Evolutionary conservation across 2,888 invertebrate species (phyloP).

Genomic region (Drosophila mimetica): DNA sequence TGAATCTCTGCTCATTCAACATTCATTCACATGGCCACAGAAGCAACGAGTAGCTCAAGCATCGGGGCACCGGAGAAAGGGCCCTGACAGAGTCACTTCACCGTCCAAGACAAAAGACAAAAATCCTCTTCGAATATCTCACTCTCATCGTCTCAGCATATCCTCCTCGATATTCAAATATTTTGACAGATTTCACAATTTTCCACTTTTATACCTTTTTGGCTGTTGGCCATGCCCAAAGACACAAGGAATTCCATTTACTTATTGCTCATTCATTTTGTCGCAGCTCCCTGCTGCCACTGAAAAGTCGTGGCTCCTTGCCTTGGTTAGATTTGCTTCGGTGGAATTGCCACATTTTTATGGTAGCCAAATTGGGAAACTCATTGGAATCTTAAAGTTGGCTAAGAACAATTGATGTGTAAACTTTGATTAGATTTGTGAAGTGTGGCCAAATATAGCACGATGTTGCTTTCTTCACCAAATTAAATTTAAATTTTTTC

Average conservation of each 20-base stretch:
- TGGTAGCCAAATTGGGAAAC: slow-evolving; percentile 14
- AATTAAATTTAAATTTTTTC: too few species aligned
- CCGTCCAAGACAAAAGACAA: slow-evolving; percentile 18
- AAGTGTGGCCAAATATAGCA: slow-evolving; percentile 1
- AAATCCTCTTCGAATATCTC: slow-evolving; percentile 10
- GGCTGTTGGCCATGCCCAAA: slow-evolving; percentile 53
- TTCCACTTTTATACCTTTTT: slow-evolving; percentile 76
- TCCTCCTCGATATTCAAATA: slow-evolving; percentile 72
- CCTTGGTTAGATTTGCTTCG: neutral
- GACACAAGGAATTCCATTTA: slow-evolving; percentile 54
- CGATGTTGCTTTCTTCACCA: too few species aligned
- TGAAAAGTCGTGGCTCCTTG: neutral
- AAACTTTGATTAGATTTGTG: slow-evolving; percentile 71
- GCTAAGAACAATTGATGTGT: slow-evolving; percentile 69
- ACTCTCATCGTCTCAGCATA: slow-evolving; percentile 9
- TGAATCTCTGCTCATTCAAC: slow-evolving; percentile 74
- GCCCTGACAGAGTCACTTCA: slow-evolving; percentile 39
- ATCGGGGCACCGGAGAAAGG: slow-evolving; percentile 8
- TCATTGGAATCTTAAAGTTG: slow-evolving; percentile 14
- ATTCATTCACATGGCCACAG: slow-evolving; percentile 64
- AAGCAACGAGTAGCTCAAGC: neutral
- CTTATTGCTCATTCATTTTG: slow-evolving; percentile 68
- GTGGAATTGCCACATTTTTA: slow-evolving; percentile 9
- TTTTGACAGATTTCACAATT: slow-evolving; percentile 78
- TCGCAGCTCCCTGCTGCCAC: too few species aligned